Percentiles rank a stretch among this genome's conserved stretches.
These are phyloP conservation scores for Oeneis ivallda DNA, from an alignment of 2,888 invertebrate species.

Conservation along the genomic window DNA sequence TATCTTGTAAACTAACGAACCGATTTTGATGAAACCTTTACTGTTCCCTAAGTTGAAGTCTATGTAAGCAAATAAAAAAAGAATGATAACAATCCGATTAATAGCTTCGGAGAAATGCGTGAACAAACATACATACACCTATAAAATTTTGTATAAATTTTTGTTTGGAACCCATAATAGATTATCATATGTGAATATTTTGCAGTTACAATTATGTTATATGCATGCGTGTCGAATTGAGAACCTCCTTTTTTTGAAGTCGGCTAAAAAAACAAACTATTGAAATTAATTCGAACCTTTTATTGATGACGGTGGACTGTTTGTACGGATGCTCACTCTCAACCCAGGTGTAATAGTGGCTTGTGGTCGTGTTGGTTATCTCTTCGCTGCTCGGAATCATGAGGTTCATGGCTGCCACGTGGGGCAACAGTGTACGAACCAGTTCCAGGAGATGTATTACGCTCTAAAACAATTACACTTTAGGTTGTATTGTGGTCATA, in stretches of 20 bases:
- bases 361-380: conserved; percentile 83
- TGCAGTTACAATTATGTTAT: too few relatives aligned
- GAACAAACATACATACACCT: too few relatives aligned
- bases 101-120: too few relatives aligned
- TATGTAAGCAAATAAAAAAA: too few relatives aligned
- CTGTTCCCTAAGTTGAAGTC: too few relatives aligned
- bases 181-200: too few relatives aligned
- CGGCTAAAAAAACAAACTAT: neutral
- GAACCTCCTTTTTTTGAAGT: neutral
- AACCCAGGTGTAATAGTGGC: conserved; percentile 93
- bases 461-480: conserved; percentile 78
- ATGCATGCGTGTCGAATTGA: too few relatives aligned
- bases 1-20: too few relatives aligned
- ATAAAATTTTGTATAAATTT: too few relatives aligned
- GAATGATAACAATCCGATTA: too few relatives aligned
- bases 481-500: neutral
- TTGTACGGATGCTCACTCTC: conserved; percentile 99
- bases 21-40: too few relatives aligned
- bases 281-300: conserved; percentile 77
- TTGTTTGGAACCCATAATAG: too few relatives aligned
- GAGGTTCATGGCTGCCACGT: conserved; percentile 92
- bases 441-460: conserved; percentile 92
- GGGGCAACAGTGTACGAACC: conserved; percentile 93
- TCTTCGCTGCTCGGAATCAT: conserved; percentile 66
- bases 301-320: conserved; percentile 91